Evolutionary conservation across 1,140 invertebrate genomes (phyloP).

Genomic region (Hermetia illucens): DNA sequence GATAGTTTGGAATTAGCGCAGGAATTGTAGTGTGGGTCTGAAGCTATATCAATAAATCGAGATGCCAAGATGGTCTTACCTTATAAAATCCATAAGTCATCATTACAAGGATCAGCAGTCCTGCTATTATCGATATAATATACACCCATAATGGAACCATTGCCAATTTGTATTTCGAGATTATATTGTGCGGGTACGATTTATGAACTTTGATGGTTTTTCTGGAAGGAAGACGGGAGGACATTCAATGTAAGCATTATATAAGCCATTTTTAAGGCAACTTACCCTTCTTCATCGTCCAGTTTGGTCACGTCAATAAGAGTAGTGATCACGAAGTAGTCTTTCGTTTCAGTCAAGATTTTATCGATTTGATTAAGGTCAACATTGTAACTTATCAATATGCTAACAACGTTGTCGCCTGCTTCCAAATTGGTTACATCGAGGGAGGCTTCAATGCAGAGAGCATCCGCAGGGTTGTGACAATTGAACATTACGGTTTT

Average conservation of each 20-base stretch:
- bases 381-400: constrained; percentile 2
- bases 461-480: not conserved
- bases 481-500: constrained; percentile 5
- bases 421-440: constrained; percentile 2
- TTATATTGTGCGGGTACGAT: constrained; percentile 3
- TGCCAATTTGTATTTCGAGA: not conserved
- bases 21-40: no score
- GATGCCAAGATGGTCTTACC: no score
- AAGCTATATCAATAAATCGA: no score
- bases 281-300: constrained; percentile 2
- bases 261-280: no score
- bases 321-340: constrained; percentile 3
- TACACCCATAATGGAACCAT: constrained; percentile 5
- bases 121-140: constrained; percentile 3
- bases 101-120: constrained; percentile 1
- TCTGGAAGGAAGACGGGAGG: no score
- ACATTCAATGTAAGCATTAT: no score
- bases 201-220: no score
- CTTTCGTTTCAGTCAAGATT: constrained; percentile 2
- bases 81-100: constrained; percentile 1
- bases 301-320: not conserved
- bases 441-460: constrained; percentile 3
- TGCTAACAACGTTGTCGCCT: not conserved
- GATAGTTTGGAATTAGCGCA: no score
- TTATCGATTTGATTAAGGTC: constrained; percentile 3